These are phyloP conservation scores for Dromius quadrimaculatus DNA, from an alignment of 2,888 invertebrate genomes.

Conservation along the genomic window DNA sequence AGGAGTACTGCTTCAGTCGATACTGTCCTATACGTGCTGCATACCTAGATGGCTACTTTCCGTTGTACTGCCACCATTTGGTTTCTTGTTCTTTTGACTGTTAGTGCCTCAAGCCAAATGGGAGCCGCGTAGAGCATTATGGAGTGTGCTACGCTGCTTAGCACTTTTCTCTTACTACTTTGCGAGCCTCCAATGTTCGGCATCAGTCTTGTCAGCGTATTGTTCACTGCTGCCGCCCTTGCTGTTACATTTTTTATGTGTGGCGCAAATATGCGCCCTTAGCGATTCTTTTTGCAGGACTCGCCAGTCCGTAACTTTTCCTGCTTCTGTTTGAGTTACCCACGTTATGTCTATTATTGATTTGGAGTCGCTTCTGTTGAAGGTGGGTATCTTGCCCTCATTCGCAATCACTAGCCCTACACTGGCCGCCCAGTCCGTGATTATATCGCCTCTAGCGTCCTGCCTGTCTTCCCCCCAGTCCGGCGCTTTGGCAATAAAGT, in stretches of 20 bases:
- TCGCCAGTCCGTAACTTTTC: background rate
- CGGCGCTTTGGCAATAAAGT: slow-evolving; percentile 1
- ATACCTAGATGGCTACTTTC: too few species aligned
- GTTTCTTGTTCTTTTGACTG: too few species aligned
- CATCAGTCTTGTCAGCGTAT: background rate
- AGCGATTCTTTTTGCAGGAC: background rate
- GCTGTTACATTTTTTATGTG: background rate
- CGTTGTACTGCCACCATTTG: too few species aligned
- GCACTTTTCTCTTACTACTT: background rate
- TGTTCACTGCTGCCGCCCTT: background rate
- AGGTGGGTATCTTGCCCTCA: background rate
- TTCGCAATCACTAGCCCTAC: background rate
- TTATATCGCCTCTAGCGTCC: background rate
- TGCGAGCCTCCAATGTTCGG: background rate
- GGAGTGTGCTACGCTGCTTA: background rate
- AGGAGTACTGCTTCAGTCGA: too few species aligned
- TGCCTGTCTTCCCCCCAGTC: background rate
- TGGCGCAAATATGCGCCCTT: background rate
- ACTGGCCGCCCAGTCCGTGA: background rate
- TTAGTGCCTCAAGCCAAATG: too few species aligned
- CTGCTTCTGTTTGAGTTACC: background rate
- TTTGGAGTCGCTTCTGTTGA: background rate
- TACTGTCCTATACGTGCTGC: too few species aligned
- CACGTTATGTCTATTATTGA: slow-evolving; percentile 18
- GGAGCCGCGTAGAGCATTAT: background rate